Evolutionary conservation across 2,113 vertebrate genomes (phyloP).

Genomic region (Ivindomyrus marchei): DNA sequence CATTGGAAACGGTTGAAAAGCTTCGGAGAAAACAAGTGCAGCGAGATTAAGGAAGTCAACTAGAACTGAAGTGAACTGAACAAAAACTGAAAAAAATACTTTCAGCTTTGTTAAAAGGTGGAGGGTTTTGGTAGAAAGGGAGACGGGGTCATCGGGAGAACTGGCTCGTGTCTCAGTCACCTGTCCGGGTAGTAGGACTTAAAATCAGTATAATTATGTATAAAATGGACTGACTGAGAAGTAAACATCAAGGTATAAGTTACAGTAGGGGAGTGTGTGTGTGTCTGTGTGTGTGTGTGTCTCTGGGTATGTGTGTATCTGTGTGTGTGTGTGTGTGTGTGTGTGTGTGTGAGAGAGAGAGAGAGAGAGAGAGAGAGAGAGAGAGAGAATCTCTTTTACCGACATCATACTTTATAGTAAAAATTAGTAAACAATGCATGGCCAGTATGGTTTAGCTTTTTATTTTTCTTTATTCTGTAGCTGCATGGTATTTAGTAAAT

Average conservation of each 20-base stretch:
- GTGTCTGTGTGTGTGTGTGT: neutral
- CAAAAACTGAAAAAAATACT: neutral
- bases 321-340: neutral
- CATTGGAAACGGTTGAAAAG: constrained; percentile 28
- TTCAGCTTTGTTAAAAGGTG: neutral
- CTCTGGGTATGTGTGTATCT: neutral
- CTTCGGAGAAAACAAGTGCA: constrained; percentile 24
- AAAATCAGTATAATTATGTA: neutral
- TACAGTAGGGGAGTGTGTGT: neutral
- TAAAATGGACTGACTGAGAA: neutral
- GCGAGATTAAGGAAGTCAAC: constrained; percentile 21
- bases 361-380: neutral
- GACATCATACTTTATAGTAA: neutral
- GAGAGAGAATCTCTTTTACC: neutral
- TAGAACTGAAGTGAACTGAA: constrained; percentile 10
- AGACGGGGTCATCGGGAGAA: neutral
- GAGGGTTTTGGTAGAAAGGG: neutral
- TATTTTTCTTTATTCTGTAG: neutral
- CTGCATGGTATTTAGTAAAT: neutral
- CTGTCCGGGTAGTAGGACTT: neutral
- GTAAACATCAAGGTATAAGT: neutral
- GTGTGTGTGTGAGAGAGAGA: neutral
- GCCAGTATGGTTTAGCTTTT: neutral
- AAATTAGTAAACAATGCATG: neutral
- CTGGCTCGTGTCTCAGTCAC: neutral